These are phyloP conservation scores for Tetraodon nigroviridis DNA, from an alignment of 2,113 vertebrate species.

Conservation along the genomic window DNA sequence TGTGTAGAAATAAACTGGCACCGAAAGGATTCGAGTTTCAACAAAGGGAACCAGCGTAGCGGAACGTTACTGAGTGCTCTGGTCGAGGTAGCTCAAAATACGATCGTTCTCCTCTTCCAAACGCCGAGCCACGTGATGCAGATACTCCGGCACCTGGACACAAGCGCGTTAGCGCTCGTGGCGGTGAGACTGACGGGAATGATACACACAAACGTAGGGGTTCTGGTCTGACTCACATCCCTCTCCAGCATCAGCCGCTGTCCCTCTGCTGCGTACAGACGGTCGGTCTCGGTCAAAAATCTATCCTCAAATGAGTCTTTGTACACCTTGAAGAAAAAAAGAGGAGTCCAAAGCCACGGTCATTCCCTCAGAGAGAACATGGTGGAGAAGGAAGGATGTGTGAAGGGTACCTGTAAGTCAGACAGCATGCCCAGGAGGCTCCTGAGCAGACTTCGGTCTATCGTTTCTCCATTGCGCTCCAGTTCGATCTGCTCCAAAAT, in stretches of 20 bases:
- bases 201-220: neutral
- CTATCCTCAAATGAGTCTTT: conserved; percentile 96
- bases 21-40: neutral
- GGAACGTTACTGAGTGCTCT: conserved; percentile 84
- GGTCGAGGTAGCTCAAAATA: conserved; percentile 87
- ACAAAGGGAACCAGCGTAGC: neutral
- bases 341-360: neutral
- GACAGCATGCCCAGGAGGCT: conserved; percentile 98
- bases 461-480: conserved; percentile 93
- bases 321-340: conserved; percentile 80
- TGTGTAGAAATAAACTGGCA: neutral
- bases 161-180: neutral
- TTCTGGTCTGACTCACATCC: conserved; percentile 78
- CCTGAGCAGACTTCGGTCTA: conserved; percentile 91
- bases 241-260: conserved; percentile 97
- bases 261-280: conserved; percentile 92
- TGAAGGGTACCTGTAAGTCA: conserved; percentile 84
- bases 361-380: neutral
- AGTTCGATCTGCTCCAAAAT: conserved; percentile 95
- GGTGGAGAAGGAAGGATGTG: too few relatives aligned
- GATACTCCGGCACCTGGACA: conserved; percentile 75
- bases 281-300: conserved; percentile 95
- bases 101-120: conserved; percentile 97
- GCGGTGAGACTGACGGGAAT: neutral
- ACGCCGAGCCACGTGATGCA: conserved; percentile 96